Conservation (phyloP, 1,140 invertebrate genomes). For the Penaeus japonicus region DNA sequence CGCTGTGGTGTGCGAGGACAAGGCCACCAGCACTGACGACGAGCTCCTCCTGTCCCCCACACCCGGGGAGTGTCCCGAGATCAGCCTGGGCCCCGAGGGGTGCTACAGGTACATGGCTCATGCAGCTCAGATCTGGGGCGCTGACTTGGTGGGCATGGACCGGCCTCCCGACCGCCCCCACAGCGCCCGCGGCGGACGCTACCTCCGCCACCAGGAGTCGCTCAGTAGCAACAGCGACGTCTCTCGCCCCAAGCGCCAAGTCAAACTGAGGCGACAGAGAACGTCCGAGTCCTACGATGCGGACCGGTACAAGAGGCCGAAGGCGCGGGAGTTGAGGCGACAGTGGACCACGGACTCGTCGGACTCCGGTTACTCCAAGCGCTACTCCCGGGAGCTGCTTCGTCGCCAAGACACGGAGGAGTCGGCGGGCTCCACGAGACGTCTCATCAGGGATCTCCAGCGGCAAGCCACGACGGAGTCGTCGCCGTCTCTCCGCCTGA, state of each 20-base stretch:
- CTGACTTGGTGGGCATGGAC: slow-evolving; percentile 53
- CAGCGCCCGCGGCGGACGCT: slow-evolving; percentile 52
- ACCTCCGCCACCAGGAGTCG: slow-evolving; percentile 60
- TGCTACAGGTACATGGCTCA: slow-evolving; percentile 49
- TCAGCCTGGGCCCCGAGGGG: slow-evolving; percentile 22
- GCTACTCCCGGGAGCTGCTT: slow-evolving; percentile 51
- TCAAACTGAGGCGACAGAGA: slow-evolving; percentile 49
- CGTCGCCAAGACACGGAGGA: slow-evolving; percentile 57
- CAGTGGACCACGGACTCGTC: slow-evolving; percentile 59
- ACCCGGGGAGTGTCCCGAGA: slow-evolving; percentile 7
- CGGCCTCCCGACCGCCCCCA: slow-evolving; percentile 49
- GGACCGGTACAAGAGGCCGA: slow-evolving; percentile 27
- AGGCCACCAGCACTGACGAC: slow-evolving; percentile 57
- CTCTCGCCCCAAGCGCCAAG: slow-evolving; percentile 46
- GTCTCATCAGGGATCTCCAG: slow-evolving; percentile 48
- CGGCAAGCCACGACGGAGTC: slow-evolving; percentile 56
- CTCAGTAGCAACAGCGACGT: slow-evolving; percentile 58
- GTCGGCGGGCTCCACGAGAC: slow-evolving; percentile 48
- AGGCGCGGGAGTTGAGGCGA: slow-evolving; percentile 49
- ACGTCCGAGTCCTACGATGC: slow-evolving; percentile 45
- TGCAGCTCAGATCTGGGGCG: slow-evolving; percentile 55
- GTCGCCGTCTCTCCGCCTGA: slow-evolving; percentile 52
- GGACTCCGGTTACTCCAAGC: slow-evolving; percentile 57
- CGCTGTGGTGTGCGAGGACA: slow-evolving; percentile 52
- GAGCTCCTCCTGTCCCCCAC: slow-evolving; percentile 56